phyloP scores from a whole-genome alignment of 2,888 invertebrate species.

The Philereme vetulata region DNA sequence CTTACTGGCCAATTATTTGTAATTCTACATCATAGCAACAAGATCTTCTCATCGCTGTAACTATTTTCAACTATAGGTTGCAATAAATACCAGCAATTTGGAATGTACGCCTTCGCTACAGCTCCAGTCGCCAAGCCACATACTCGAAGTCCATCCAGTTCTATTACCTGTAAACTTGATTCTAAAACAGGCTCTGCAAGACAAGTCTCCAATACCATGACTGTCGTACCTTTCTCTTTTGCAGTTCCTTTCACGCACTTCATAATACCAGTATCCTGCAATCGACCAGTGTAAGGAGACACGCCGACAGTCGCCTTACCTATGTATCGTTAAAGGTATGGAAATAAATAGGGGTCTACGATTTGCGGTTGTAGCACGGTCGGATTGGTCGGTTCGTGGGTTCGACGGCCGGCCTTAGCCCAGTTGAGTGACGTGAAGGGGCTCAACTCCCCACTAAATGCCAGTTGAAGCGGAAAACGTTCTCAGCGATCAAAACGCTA shows the following conservation, averaged over 20 bases:
- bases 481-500: conserved; percentile 51
- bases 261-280: conserved; percentile 51
- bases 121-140: conserved; percentile 22
- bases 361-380: conserved; percentile 43
- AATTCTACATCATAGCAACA: no score
- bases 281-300: conserved; percentile 48
- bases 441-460: conserved; percentile 61
- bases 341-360: conserved; percentile 48
- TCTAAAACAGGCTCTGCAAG: conserved; percentile 46
- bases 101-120: conserved; percentile 27
- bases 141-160: conserved; percentile 21
- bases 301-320: conserved; percentile 27
- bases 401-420: conserved; percentile 81
- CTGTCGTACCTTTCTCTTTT: conserved; percentile 68
- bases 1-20: no score
- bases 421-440: conserved; percentile 77
- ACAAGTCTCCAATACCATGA: conserved; percentile 41
- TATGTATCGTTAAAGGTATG: conserved; percentile 34
- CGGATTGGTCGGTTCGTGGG: conserved; percentile 48
- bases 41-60: no score
- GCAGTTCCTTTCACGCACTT: conserved; percentile 65
- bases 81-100: conserved; percentile 1
- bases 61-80: no score
- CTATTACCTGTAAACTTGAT: conserved; percentile 48
- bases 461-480: conserved; percentile 53